Evolutionary conservation across 2,797 vertebrate species (phyloP), one percentile per base, ranked within the genome.

Genomic region (Bufotes viridis): DNA sequence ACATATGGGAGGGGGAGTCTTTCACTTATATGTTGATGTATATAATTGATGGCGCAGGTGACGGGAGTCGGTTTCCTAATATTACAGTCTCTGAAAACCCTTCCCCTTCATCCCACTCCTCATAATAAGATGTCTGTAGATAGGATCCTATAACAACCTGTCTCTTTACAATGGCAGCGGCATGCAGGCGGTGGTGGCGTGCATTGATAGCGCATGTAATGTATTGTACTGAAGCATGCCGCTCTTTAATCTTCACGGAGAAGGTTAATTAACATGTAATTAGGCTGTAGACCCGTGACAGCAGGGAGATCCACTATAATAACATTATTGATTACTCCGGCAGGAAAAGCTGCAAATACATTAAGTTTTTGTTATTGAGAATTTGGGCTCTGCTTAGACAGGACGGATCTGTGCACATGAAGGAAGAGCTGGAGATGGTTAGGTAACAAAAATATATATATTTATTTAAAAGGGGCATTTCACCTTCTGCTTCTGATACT

Each of bases 201-300:
- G 84, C 81, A 85, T 42, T 88, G 78, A 85, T 88, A 75, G 76
- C 42, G 87, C 8, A 67, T 26, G 67, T 55, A 81, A 88, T 88
- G 80, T 88, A 88, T 88, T 88, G 82, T 65, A 55, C 58, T 34
- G 34, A 55, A 57, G 26, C 22, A 67, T 3, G 29, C 14, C 42
- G 55, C 65, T 85, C 60, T 74, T 88, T 81, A 74, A 85, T 88
- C 82, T 81, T 81, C 55, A 75, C 65, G 74, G 84, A 88, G 87
- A 81, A 85, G 82, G 82, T 85, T 88, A 85, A 88, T 88, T 81
- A 85, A 61, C 55, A 63, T 85, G 34, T 85, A 88, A 88, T 88
- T 81, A 85, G 75, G 87, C 67, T 81, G 75, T 24, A 84, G 70
- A 84, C 18, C 82, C 18, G n/a, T 65, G 76, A 85, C 87, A 84